Evolutionary conservation across 2,888 invertebrate species (phyloP), one percentile per base, ranked within the genome.

Genomic region (Sphaeridia pumilis): DNA sequence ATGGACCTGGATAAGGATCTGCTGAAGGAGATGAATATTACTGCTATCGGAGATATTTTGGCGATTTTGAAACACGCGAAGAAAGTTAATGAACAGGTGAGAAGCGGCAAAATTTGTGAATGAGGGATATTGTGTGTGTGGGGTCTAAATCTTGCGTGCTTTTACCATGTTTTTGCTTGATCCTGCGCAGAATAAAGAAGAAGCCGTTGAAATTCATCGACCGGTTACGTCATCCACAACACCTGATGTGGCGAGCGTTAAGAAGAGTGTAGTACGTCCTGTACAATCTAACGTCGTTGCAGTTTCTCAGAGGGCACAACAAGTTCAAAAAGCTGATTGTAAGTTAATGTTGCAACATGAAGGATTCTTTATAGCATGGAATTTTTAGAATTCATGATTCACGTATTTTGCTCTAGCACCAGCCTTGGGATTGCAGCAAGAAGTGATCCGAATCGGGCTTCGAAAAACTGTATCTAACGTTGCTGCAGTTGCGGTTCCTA

Each of bases 1-100:
- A 73, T 83, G 58, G 90, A 92, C 64, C 73, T 92, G 14, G 87
- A 83, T 63, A 88, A 88, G 66, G 88, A 90, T 63, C 86, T 87
- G 67, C 71, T 92, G 2, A 78, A 81, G 51, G 89, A 89, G 63
- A 89, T 92, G 88, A 88, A 87, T 0, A 86, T 92, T 27, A 77
- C 78, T 10, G 61, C 60, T 12, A 69, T 72, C 25, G 76, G 76
- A 0, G 75, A 76, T 62, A 69, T 75, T 45, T 74, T 76, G 53
- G 71, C 73, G 12, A 75, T 75, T 36, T 64, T 75, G 10, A 74
- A 73, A 61, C 79, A 81, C 67, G 78, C 80, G 0, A 80, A 78
- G 62, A 71, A 72, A 58, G 75, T 76, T 7, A 74, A 76, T 26
- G 75, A 75, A 55, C 75, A 78, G 69, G 72, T 66, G 60, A 55